A percentile compares a stretch with the other conserved stretches of the same genome.
These are phyloP conservation scores for Chesias legatella DNA, from an alignment of 2,888 invertebrate genomes.

Conservation along the genomic window DNA sequence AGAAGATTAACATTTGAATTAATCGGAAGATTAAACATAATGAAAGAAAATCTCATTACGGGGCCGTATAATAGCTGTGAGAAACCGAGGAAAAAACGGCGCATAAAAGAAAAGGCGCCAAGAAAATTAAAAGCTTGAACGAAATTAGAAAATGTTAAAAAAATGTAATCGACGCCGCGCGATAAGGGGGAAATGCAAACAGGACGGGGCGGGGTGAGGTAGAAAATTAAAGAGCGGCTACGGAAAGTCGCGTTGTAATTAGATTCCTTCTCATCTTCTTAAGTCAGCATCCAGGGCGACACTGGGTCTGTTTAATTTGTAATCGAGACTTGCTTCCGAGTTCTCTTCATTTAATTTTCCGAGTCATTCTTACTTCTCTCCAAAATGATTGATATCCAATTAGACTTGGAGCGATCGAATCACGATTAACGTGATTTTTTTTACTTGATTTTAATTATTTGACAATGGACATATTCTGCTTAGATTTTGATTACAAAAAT, in stretches of 20 bases:
- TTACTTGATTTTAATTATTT: constrained; percentile 32
- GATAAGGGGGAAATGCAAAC: constrained; percentile 71
- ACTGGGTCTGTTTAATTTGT: constrained; percentile 76
- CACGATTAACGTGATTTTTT: constrained; percentile 38
- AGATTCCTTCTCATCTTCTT: constrained; percentile 77
- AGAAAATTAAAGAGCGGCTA: constrained; percentile 72
- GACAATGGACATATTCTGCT: constrained; percentile 23
- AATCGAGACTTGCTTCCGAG: constrained; percentile 73
- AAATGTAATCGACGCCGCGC: constrained; percentile 77
- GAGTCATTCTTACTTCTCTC: constrained; percentile 50
- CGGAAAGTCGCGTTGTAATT: constrained; percentile 72
- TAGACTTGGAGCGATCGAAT: constrained; percentile 26
- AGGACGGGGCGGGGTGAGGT: constrained; percentile 36
- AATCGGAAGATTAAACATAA: constrained; percentile 81
- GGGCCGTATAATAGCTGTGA: constrained; percentile 74
- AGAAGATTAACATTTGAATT: constrained; percentile 79
- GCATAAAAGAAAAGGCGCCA: constrained; percentile 71
- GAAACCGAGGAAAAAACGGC: constrained; percentile 65
- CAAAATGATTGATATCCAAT: constrained; percentile 64
- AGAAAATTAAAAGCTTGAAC: constrained; percentile 78
- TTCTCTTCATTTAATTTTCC: constrained; percentile 68
- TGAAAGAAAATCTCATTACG: constrained; percentile 81
- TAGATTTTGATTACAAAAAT: constrained; percentile 23
- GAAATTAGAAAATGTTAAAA: constrained; percentile 78
- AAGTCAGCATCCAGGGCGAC: constrained; percentile 66